Percentiles rank a stretch among this genome's conserved stretches.
These are phyloP conservation scores for Girardinichthys multiradiatus DNA, from an alignment of 2,113 vertebrate genomes.

Conservation along the genomic window DNA sequence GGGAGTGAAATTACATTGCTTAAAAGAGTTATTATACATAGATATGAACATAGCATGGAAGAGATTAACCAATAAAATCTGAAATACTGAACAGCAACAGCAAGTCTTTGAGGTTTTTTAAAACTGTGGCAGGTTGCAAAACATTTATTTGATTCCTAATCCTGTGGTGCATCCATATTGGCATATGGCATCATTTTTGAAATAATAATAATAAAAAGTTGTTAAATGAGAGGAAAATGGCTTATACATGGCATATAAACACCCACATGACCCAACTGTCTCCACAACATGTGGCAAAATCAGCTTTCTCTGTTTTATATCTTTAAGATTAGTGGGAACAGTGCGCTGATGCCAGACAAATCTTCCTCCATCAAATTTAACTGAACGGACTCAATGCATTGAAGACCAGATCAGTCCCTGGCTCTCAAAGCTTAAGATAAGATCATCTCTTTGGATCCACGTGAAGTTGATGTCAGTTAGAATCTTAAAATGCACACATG, in stretches of 20 bases:
- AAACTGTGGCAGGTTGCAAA: not conserved
- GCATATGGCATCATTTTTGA: not conserved
- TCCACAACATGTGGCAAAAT: not conserved
- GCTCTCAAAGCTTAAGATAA: not conserved
- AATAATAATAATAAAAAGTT: no score
- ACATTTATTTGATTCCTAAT: no score
- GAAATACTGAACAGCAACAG: not conserved
- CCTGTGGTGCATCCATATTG: not conserved
- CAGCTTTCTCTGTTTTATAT: not conserved
- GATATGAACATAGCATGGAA: no score
- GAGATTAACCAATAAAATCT: not conserved
- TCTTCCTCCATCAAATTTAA: not conserved
- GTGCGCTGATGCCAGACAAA: not conserved
- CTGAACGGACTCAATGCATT: not conserved
- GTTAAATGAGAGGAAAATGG: not conserved
- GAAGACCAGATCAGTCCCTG: not conserved
- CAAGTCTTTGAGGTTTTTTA: not conserved
- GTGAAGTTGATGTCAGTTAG: not conserved
- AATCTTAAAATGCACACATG: not conserved
- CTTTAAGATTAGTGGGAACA: slow-evolving; percentile 4
- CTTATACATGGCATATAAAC: not conserved
- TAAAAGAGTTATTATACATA: not conserved
- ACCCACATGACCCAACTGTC: not conserved
- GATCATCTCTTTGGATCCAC: not conserved
- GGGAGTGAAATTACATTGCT: not conserved